Evolutionary conservation across 2,797 vertebrate genomes (phyloP), one percentile per base, ranked within the genome.

Genomic region (Hyperoplus lanceolatus): DNA sequence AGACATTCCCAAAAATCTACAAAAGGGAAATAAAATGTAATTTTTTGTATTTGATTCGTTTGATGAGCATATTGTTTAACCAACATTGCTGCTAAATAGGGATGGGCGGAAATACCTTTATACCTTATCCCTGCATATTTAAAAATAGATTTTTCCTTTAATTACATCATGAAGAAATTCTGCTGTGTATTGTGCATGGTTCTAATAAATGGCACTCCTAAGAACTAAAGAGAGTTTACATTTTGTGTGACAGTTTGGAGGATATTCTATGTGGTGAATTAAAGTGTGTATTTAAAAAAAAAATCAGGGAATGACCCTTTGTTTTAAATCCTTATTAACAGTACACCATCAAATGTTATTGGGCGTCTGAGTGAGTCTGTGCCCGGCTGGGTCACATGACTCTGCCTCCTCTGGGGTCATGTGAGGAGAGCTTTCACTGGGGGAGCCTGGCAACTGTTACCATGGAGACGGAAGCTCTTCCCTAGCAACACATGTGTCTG

Each of bases 381-480:
- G 79, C 61, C 76, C 2, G n/a, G 75, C 63, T 13, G 61, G 11
- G 57, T 92, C 94, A 93, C 87, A 45, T 94, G 93, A 92, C 73
- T 83, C 87, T 76, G 77, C 75, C 85, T 89, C 83, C 84, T 79
- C 77, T 68, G 0, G 74, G 92, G 92, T 95, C 93, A 93, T 85
- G 80, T 91, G 92, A 94, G 91, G 90, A 90, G 87, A 95, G 79
- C 72, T 36, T 83, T 83, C 83, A 56, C 75, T 51, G 74, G 81
- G 79, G 80, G 29, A 29, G 84, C 87, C 69, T 54, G 66, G 92
- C 54, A 80, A 90, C 91, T 60, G 94, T 95, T 93, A 89, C 94
- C 87, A 87, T 84, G 94, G 95, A 5, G 82, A 95, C 82, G 36
- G 86, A 87, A 84, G 91, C 87, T 94, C 95, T 94, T 91, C 94